These are phyloP conservation scores for Disparrhopalites patrizii DNA, from an alignment of 2,888 invertebrate species.

Conservation along the genomic window DNA sequence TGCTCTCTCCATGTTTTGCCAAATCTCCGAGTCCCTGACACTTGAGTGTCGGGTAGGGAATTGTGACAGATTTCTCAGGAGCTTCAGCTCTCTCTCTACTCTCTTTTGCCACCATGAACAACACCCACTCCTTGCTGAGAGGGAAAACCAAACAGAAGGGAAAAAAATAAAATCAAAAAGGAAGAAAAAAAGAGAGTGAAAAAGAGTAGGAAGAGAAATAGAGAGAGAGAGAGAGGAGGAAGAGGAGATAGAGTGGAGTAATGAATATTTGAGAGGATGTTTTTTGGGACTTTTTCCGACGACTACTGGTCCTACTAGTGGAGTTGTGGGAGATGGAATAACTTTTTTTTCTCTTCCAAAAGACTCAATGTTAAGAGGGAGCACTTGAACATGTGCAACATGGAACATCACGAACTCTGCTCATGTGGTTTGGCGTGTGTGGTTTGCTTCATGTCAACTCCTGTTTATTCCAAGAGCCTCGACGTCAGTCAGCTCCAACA, in stretches of 20 bases:
- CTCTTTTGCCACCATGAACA: no score
- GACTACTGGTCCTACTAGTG: no score
- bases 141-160: no score
- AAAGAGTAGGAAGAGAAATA: background rate
- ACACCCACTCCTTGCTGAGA: no score
- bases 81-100: no score
- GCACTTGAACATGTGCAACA: slow-evolving; percentile 5
- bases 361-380: no score
- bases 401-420: slow-evolving; percentile 22
- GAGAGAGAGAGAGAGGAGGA: background rate
- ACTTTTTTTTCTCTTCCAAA: no score
- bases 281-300: background rate
- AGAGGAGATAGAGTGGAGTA: background rate
- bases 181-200: background rate
- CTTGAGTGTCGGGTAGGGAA: no score
- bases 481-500: slow-evolving; percentile 25
- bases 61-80: no score
- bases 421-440: slow-evolving; percentile 12
- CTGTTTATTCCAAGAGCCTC: slow-evolving; percentile 28
- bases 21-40: no score
- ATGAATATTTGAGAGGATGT: slow-evolving; percentile 26
- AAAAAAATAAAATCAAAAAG: background rate
- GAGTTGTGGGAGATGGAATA: no score
- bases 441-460: slow-evolving; percentile 30
- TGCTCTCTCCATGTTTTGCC: no score